Evolutionary conservation across 2,888 invertebrate genomes (phyloP).

Genomic region (Tanytarsus gracilentus): DNA sequence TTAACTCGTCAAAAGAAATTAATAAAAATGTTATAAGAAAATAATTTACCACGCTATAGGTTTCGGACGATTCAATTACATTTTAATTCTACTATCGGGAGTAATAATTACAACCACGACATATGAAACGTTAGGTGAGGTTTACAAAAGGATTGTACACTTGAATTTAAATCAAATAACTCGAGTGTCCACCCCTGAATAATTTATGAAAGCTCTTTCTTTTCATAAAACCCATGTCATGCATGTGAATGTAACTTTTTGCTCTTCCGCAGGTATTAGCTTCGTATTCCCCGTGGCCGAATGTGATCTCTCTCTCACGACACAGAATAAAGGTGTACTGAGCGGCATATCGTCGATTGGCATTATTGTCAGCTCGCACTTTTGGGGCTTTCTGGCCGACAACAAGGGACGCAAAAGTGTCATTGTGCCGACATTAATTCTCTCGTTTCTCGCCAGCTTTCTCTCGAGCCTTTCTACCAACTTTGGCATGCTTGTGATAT

Average conservation of each 20-base stretch:
- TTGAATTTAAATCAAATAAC: neutral
- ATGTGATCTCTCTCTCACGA: slow-evolving; percentile 42
- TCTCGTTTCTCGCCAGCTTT: slow-evolving; percentile 44
- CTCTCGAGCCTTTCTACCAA: slow-evolving; percentile 45
- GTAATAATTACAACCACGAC: slow-evolving; percentile 15
- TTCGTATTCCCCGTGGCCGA: slow-evolving; percentile 47
- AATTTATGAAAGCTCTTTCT: too few relatives aligned
- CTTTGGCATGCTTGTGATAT: slow-evolving; percentile 45
- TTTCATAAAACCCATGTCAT: too few relatives aligned
- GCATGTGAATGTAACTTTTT: too few relatives aligned
- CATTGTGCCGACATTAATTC: slow-evolving; percentile 44
- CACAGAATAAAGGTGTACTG: slow-evolving; percentile 41
- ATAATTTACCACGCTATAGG: too few relatives aligned
- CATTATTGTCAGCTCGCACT: slow-evolving; percentile 45
- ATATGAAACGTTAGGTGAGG: slow-evolving; percentile 6
- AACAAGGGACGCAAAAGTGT: slow-evolving; percentile 45
- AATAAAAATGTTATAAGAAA: too few relatives aligned
- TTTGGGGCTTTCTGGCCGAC: slow-evolving; percentile 51
- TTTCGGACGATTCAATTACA: slow-evolving; percentile 16
- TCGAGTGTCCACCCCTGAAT: too few relatives aligned
- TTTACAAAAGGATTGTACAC: neutral
- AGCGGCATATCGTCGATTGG: slow-evolving; percentile 42
- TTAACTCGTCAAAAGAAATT: neutral
- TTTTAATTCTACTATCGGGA: neutral
- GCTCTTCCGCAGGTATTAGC: slow-evolving; percentile 38